Conservation (phyloP, 2,113 vertebrate genomes). For the Sardina pilchardus region DNA sequence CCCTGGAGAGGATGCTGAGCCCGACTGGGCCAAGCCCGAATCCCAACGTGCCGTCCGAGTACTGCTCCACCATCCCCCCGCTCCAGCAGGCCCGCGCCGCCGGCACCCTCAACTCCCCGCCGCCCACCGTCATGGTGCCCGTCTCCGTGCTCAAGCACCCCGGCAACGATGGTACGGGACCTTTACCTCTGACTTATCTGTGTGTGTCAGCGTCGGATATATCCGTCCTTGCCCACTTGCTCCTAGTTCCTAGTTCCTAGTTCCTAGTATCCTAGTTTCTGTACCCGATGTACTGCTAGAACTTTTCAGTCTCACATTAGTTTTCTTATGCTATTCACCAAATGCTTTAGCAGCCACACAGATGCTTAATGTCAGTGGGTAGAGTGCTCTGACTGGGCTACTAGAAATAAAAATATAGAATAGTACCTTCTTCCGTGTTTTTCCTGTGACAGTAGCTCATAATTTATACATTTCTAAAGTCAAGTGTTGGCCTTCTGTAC, state of each 20-base stretch:
- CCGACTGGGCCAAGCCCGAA: slow-evolving; percentile 81
- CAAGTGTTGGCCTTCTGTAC: neutral
- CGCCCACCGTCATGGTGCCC: slow-evolving; percentile 81
- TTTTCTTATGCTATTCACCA: neutral
- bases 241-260: too few species aligned
- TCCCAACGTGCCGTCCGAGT: slow-evolving; percentile 78
- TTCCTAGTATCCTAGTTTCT: too few species aligned
- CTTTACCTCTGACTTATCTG: neutral
- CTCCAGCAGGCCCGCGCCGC: slow-evolving; percentile 77
- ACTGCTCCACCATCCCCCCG: slow-evolving; percentile 75
- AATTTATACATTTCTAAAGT: neutral
- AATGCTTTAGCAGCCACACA: neutral
- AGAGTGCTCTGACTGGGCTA: neutral
- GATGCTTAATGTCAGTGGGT: neutral
- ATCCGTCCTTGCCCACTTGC: too few species aligned
- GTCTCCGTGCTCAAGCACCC: slow-evolving; percentile 86
- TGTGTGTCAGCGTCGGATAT: neutral
- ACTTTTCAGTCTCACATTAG: too few species aligned
- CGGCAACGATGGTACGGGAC: slow-evolving; percentile 76
- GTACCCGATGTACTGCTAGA: too few species aligned
- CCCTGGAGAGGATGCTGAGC: slow-evolving; percentile 96
- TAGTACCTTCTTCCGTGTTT: neutral
- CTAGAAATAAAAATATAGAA: neutral
- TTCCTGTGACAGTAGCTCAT: neutral
- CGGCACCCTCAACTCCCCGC: slow-evolving; percentile 74